These are phyloP conservation scores for Rachycentron canadum DNA, from an alignment of 2,797 vertebrate genomes.

Conservation along the genomic window DNA sequence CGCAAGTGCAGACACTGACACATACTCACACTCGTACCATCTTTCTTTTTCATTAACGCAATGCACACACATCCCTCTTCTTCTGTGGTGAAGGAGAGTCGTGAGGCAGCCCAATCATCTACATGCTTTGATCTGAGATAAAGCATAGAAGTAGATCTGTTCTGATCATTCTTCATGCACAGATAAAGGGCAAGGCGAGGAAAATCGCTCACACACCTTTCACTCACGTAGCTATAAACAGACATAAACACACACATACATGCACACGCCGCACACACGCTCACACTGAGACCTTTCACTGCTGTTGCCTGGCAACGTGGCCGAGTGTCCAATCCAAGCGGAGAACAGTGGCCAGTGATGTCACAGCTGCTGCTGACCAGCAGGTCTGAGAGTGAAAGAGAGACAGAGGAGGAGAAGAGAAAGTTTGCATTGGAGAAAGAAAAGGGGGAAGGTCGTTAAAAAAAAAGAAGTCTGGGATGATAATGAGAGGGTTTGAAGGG, in stretches of 20 bases:
- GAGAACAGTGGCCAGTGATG: slow-evolving; percentile 88
- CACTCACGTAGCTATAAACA: slow-evolving; percentile 82
- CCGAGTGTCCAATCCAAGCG: slow-evolving; percentile 86
- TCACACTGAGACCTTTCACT: slow-evolving; percentile 86
- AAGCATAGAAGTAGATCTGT: slow-evolving; percentile 71
- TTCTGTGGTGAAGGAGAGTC: slow-evolving; percentile 63
- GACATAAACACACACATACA: slow-evolving; percentile 77
- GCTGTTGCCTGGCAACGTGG: slow-evolving; percentile 90
- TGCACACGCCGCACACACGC: slow-evolving; percentile 48
- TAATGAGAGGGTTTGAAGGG: slow-evolving; percentile 53
- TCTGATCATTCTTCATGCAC: slow-evolving; percentile 83
- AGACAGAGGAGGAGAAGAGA: slow-evolving; percentile 57
- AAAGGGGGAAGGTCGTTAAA: slow-evolving; percentile 51
- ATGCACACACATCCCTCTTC: slow-evolving; percentile 65
- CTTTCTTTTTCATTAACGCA: slow-evolving; percentile 77
- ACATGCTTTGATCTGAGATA: slow-evolving; percentile 80
- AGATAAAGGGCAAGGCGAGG: slow-evolving; percentile 82
- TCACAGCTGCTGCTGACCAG: slow-evolving; percentile 88
- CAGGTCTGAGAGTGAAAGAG: slow-evolving; percentile 70
- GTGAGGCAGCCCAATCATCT: slow-evolving; percentile 74
- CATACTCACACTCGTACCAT: slow-evolving; percentile 63
- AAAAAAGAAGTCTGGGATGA: slow-evolving; percentile 26
- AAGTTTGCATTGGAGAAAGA: slow-evolving; percentile 75
- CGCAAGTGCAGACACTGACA: slow-evolving; percentile 72
- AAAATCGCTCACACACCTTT: slow-evolving; percentile 82